Conservation (phyloP, 2,888 invertebrate species). For the Tiliacea aurago region DNA sequence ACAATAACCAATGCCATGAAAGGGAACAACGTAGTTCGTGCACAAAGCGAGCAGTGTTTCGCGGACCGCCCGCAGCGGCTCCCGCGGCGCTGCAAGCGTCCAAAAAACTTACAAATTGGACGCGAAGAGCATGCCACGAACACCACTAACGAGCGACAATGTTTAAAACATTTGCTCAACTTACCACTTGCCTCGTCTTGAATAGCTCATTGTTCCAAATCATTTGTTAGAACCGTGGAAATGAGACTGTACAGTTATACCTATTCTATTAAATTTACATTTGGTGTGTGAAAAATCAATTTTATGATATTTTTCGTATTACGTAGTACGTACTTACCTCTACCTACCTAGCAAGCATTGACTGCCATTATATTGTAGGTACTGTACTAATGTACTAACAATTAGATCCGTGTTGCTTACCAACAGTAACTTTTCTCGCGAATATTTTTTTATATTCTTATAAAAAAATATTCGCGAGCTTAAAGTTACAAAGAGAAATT, state of each 20-base stretch:
- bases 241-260: constrained; percentile 42
- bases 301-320: constrained; percentile 42
- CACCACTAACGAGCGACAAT: constrained; percentile 76
- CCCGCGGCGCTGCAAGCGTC: constrained; percentile 77
- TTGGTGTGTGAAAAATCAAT: constrained; percentile 41
- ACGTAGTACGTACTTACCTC: background rate
- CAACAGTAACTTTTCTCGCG: background rate
- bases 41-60: constrained; percentile 79
- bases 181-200: constrained; percentile 54
- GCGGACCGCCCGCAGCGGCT: constrained; percentile 81
- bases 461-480: too few species aligned
- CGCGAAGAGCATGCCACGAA: constrained; percentile 66
- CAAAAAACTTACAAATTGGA: constrained; percentile 84
- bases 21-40: constrained; percentile 77
- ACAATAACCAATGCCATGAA: constrained; percentile 84
- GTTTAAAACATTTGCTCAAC: constrained; percentile 75
- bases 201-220: constrained; percentile 58
- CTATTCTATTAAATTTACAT: constrained; percentile 35
- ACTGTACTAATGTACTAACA: background rate
- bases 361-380: constrained; percentile 6
- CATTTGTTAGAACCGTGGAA: constrained; percentile 50
- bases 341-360: constrained; percentile 7
- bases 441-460: constrained; percentile 16
- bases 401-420: constrained; percentile 12
- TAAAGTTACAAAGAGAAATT: constrained; percentile 34